Conservation (phyloP, 2,797 vertebrate genomes). For the Sylvilagus floridanus region DNA sequence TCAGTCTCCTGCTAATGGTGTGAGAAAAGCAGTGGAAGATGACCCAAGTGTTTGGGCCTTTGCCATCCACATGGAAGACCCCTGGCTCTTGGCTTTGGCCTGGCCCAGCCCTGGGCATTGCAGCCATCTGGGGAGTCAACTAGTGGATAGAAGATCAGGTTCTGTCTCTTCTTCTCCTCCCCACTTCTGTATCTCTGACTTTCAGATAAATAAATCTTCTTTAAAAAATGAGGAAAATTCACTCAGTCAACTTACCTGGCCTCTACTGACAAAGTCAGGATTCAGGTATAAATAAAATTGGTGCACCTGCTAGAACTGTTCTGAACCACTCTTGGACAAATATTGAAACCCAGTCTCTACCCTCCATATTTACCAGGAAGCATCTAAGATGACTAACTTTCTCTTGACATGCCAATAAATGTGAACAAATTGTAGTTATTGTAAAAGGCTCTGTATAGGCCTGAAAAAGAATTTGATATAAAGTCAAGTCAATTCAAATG, state of each 20-base stretch:
- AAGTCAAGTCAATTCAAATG: slow-evolving; percentile 8
- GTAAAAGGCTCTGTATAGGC: neutral
- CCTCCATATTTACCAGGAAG: neutral
- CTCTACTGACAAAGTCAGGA: neutral
- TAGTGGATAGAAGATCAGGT: no score
- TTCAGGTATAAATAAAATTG: neutral
- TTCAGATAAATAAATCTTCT: no score
- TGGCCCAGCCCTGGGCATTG: no score
- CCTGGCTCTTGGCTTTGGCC: no score
- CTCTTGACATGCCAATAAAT: neutral
- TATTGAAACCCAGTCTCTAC: neutral
- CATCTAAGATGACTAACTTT: neutral
- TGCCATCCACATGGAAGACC: no score
- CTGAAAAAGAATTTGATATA: neutral
- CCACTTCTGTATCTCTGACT: no score
- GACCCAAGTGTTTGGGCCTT: no score
- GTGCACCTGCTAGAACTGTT: neutral
- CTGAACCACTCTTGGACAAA: neutral
- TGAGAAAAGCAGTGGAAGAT: no score
- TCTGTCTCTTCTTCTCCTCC: no score
- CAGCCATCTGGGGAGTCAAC: no score
- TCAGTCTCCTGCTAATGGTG: no score
- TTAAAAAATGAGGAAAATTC: slow-evolving; percentile 4
- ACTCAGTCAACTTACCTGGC: neutral
- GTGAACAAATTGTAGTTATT: neutral